Conservation (phyloP, 2,113 vertebrate genomes). For the Cinclus mexicanus region DNA sequence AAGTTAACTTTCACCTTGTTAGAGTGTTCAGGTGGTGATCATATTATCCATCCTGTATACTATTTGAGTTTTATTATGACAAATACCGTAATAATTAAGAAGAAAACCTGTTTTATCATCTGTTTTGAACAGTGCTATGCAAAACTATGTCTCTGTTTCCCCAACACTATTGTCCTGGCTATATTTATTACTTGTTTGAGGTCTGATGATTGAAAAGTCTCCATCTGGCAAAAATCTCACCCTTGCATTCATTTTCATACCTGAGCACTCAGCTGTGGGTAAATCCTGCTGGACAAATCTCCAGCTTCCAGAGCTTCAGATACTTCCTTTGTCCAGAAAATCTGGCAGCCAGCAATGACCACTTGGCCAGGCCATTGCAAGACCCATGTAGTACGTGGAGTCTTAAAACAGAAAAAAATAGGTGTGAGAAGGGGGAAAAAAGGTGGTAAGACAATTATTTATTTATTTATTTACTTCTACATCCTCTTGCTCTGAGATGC, state of each 20-base stretch:
- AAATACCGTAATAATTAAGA: neutral
- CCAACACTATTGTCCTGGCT: neutral
- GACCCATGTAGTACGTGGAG: conserved; percentile 82
- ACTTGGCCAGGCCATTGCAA: conserved; percentile 94
- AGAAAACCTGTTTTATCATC: neutral
- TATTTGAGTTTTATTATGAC: neutral
- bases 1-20: neutral
- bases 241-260: conserved; percentile 54
- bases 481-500: neutral
- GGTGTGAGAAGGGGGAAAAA: neutral
- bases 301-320: conserved; percentile 82
- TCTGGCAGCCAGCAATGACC: conserved; percentile 91
- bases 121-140: neutral
- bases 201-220: neutral
- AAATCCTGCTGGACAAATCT: conserved; percentile 76
- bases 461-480: neutral
- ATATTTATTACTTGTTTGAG: neutral
- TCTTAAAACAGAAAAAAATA: conserved; percentile 48
- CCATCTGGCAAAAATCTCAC: neutral
- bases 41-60: neutral
- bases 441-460: neutral
- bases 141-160: neutral
- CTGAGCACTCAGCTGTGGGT: conserved; percentile 84
- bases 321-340: conserved; percentile 90
- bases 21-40: neutral